Evolutionary conservation across 2,113 vertebrate species (phyloP), one percentile per base, ranked within the genome.

Genomic region (Menidia beryllina): DNA sequence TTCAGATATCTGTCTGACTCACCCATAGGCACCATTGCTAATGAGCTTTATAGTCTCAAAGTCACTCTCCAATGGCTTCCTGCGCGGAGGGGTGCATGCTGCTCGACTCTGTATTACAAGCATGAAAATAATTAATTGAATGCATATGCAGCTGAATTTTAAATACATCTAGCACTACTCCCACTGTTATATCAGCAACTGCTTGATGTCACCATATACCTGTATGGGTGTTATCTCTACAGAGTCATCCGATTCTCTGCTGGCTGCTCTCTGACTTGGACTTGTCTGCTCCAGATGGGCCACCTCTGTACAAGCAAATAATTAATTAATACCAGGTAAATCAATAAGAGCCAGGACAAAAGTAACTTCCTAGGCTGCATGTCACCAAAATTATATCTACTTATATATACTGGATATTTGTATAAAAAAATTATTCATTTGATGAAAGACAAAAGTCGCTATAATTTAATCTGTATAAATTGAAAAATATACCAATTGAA

Each of bases 21-120:
- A 98, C 97, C 97, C 97, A 0, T 98, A 98, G 54, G 97, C 97
- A 3, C 97, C 97, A 0, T 98, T 98, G 90, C 97, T 98, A 88
- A 98, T 98, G 50, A 98, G 92, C 69, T 98, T 98, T 90, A 96
- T 94, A 30, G 95, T 97, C 82, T 98, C 96, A 5, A 98, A 98
- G 90, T 98, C 97, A 0, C 85, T 95, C 88, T 98, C 97, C 0
- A 95, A 92, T 0, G 97, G 97, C 70, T 96, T 97, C 77, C 95
- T 94, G 36, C 96, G 94, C 0, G 94, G 91, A 0, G 92, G 87
- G 0, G 92, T 81, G 11, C 77, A 72, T 0, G 87, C 87, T n/a
- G 90, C 70, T 19, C 92, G 94, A 80, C 75, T 93, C 92, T 93
- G 80, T 77, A 82, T 71, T n/a, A 86, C 53, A 61, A 26, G 69